Base-by-base conservation (phyloP, 2,113 vertebrate genomes). In the Lophochroa leadbeateri region DNA sequence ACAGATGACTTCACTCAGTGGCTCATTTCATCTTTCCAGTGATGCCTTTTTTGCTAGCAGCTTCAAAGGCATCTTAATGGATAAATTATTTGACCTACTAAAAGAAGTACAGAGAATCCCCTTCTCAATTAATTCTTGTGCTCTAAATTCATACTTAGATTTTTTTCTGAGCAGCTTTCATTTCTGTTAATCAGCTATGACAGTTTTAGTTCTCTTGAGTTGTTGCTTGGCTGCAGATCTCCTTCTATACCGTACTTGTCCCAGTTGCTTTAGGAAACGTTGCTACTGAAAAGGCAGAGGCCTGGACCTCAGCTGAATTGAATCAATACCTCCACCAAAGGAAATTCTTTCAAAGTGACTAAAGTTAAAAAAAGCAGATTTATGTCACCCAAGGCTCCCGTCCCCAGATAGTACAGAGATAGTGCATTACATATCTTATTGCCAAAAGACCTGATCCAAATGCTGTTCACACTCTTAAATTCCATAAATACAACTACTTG, bases 1-100 rank as follows among this genome's bases (percentile, higher is more conserved):
- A 67, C 58, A 10, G 43, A 94, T 89, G 78, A 89, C 77, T 92
- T 85, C 77, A 63, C 67, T 63, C 74, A 5, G 49, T 82, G 86
- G 44, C 67, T 94, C 0, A 3, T 90, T 94, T 94, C 83, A 95
- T 95, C 95, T 96, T 94, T 13, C 52, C 65, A 91, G 57, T 28
- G 74, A 63, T 37, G 95, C 43, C 16, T 94, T 75, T 86, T 90
- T 72, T 49, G 20, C 71, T 95, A 78, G 86, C 88, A 96, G 94
- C 96, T 97, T 97, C 95, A 96, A 96, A 95, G 96, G 91, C 96
- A 96, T 96, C 88, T 94, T 94, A 86, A 70, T 91, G 88, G 88
- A 96, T 96, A 96, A 97, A 97, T 70, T 89, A 67, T 85, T 79
- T 97, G 96, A 96, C 96, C 96, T 96, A 94, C 92, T 94, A 96